A percentile compares a stretch with the other conserved stretches of the same genome.
Evolutionary conservation across 2,113 vertebrate species (phyloP).

Genomic region (Rhinogobius similis): DNA sequence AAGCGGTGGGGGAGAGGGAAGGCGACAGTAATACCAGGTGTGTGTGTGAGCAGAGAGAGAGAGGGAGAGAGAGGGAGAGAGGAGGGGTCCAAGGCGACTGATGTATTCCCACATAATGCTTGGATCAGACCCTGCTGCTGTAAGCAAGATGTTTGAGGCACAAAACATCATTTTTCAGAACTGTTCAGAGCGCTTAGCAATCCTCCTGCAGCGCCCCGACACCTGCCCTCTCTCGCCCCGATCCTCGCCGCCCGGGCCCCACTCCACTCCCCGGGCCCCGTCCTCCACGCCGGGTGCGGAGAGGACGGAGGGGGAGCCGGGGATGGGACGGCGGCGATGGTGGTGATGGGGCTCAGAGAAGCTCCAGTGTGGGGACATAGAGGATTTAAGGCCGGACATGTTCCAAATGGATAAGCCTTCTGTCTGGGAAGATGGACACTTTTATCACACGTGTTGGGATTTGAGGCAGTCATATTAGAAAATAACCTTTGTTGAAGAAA

Average conservation of each 20-base stretch:
- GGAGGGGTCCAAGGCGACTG: constrained; percentile 74
- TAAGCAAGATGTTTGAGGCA: constrained; percentile 85
- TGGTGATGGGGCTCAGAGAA: too few relatives aligned
- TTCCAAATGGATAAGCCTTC: constrained; percentile 12
- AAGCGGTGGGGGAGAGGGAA: constrained; percentile 43
- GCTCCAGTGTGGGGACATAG: constrained; percentile 16
- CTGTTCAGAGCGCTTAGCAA: constrained; percentile 76
- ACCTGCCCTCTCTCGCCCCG: constrained; percentile 67
- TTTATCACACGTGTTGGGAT: constrained; percentile 6
- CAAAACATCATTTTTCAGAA: constrained; percentile 77
- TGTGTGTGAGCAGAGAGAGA: constrained; percentile 36
- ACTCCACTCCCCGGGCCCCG: constrained; percentile 40
- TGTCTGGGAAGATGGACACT: constrained; percentile 16
- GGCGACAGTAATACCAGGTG: constrained; percentile 64
- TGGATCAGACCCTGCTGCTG: constrained; percentile 85
- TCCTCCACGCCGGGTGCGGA: background rate
- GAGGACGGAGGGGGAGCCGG: too few relatives aligned
- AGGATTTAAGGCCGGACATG: constrained; percentile 17
- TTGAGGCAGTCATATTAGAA: background rate
- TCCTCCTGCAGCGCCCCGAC: constrained; percentile 71
- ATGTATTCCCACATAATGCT: constrained; percentile 83
- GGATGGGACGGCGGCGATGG: too few relatives aligned
- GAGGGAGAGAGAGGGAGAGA: constrained; percentile 36
- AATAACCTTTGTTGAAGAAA: background rate
- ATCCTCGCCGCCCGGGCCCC: constrained; percentile 52